phyloP scores from a whole-genome alignment of 2,888 invertebrate genomes.

The Caenorhabditis sp. region DNA sequence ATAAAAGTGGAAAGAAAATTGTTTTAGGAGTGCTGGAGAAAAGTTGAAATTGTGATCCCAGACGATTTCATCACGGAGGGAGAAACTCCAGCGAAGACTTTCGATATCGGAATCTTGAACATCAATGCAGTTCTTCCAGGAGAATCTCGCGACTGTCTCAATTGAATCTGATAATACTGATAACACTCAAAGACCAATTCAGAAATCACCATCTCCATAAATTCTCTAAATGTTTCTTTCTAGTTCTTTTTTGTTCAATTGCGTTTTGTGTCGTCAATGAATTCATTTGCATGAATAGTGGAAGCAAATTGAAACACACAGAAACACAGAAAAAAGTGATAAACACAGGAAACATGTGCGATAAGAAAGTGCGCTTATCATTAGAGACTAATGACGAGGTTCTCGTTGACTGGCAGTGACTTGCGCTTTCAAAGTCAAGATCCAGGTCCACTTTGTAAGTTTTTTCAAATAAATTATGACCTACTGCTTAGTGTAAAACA shows the following conservation, averaged over 20 bases:
- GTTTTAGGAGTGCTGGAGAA: constrained; percentile 78
- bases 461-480: not conserved
- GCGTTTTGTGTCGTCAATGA: constrained; percentile 26
- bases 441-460: constrained; percentile 41
- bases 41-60: constrained; percentile 76
- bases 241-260: constrained; percentile 9
- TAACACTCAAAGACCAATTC: not conserved
- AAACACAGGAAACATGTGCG: constrained; percentile 46
- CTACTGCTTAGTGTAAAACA: not conserved
- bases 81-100: constrained; percentile 71
- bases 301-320: constrained; percentile 25
- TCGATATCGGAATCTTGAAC: constrained; percentile 78
- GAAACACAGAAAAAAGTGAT: constrained; percentile 23
- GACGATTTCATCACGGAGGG: constrained; percentile 76
- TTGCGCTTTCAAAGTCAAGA: constrained; percentile 44
- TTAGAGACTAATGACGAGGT: constrained; percentile 59
- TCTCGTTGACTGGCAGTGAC: constrained; percentile 48
- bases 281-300: constrained; percentile 31
- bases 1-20: not conserved
- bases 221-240: constrained; percentile 32
- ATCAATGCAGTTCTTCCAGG: constrained; percentile 77
- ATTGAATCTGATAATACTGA: constrained; percentile 64
- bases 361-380: constrained; percentile 56
- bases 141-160: constrained; percentile 78
- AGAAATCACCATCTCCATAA: constrained; percentile 5